These are phyloP conservation scores for Papilio helenus DNA, from an alignment of 1,140 invertebrate species.

Conservation along the genomic window DNA sequence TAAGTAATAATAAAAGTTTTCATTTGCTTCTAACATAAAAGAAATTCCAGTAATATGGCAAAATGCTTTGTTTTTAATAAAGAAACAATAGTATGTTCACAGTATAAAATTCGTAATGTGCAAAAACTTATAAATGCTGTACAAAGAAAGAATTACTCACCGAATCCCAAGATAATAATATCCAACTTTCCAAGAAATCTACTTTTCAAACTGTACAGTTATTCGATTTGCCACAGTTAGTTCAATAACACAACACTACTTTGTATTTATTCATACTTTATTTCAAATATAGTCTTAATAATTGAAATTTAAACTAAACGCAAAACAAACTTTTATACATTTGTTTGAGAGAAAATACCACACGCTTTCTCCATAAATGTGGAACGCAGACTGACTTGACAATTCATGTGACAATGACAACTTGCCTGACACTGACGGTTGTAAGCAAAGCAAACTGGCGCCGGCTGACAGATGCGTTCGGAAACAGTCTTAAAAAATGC, in stretches of 20 bases:
- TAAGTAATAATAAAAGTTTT: not conserved
- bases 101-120: not conserved
- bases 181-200: conserved; percentile 73
- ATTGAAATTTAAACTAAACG: conserved; percentile 17
- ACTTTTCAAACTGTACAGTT: conserved; percentile 53
- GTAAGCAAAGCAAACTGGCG: not conserved
- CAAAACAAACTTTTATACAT: conserved; percentile 16
- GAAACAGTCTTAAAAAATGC: not conserved
- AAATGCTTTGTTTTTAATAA: not conserved
- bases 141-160: conserved; percentile 69
- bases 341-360: conserved; percentile 19
- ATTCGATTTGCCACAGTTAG: conserved; percentile 56
- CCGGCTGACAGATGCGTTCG: not conserved
- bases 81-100: not conserved
- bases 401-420: conserved; percentile 22
- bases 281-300: conserved; percentile 26
- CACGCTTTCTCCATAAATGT: conserved; percentile 10
- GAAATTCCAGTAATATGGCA: not conserved
- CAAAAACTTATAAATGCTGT: conserved; percentile 21
- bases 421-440: not conserved
- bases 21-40: not conserved
- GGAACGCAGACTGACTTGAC: conserved; percentile 18
- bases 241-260: conserved; percentile 45
- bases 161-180: conserved; percentile 70
- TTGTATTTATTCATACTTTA: conserved; percentile 26